A percentile compares a stretch with the other conserved stretches of the same genome.
phyloP scores from a whole-genome alignment of 1,140 invertebrate genomes.

The Magallana angulata region DNA sequence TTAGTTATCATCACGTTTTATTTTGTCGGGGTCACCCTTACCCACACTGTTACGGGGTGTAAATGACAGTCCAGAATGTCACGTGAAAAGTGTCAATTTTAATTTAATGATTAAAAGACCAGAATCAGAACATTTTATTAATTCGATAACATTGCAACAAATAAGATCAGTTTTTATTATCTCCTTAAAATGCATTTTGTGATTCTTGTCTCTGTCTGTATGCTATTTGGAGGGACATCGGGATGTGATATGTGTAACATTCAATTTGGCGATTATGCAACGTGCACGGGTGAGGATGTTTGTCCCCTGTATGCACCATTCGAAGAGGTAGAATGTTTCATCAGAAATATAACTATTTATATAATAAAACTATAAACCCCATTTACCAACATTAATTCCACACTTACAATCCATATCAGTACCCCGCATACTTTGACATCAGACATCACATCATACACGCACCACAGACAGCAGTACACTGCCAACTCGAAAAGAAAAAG shows the following conservation, averaged over 20 bases:
- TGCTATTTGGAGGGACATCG: not conserved
- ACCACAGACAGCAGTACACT: no score
- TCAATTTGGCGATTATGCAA: not conserved
- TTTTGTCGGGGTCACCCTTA: not conserved
- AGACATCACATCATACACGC: no score
- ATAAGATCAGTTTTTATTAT: not conserved
- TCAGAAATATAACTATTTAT: no score
- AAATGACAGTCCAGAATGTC: not conserved
- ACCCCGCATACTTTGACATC: no score
- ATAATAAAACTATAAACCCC: no score
- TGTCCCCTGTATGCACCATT: not conserved
- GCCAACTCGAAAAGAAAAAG: no score
- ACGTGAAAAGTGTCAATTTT: not conserved
- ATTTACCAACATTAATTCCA: no score
- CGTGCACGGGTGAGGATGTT: not conserved
- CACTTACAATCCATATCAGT: no score
- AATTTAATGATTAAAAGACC: not conserved
- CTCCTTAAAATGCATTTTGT: not conserved
- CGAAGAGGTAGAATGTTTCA: no score
- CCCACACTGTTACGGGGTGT: not conserved
- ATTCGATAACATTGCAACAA: no score
- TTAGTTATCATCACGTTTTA: not conserved
- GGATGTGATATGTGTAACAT: not conserved
- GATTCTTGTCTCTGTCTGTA: not conserved
- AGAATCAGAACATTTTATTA: no score